Evolutionary conservation across 1,140 invertebrate genomes (phyloP), one percentile per base, ranked within the genome.

Genomic region (Coenobita brevimanus): DNA sequence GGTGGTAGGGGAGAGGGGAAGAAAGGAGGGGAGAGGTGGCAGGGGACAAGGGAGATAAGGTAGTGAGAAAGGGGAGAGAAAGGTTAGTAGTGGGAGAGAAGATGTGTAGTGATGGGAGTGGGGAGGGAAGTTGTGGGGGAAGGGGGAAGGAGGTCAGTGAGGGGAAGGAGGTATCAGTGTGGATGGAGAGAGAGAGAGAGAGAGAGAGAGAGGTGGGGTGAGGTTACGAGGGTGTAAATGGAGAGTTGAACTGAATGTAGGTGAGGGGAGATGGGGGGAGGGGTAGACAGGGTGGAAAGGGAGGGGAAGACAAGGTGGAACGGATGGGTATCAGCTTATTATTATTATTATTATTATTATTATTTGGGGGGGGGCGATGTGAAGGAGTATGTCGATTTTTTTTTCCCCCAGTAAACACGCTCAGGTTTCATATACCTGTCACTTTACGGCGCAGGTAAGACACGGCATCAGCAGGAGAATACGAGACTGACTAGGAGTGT

Each of bases 161-260:
- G 57, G 27, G 57, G 27, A 24, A 62, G 57, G 27, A 24, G 27
- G 57, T n/a, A 24, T n/a, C 17, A 62, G 57, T n/a, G 57, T n/a
- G 57, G 57, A 62, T 17, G 27, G 57, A 62, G 57, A 62, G 57
- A 62, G 57, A 62, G 57, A 62, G 57, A 62, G 57, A 62, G 57
- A 62, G 57, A 62, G 57, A 62, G 57, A 62, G 57, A 62, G 57
- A 62, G 57, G 27, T 17, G 27, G 57, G 27, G 57, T n/a, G 57
- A 62, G 57, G 27, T 17, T n/a, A 24, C 21, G 57, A 62, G 57
- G 27, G 57, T n/a, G n/a, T n/a, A n/a, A n/a, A n/a, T n/a, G n/a
- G n/a, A n/a, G n/a, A n/a, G n/a, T n/a, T n/a, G n/a, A n/a, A n/a
- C n/a, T n/a, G n/a, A n/a, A n/a, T n/a, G n/a, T n/a, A 62, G 57